These are phyloP conservation scores for Eonycteris spelaea DNA, from an alignment of 2,113 vertebrate species.

Conservation along the genomic window DNA sequence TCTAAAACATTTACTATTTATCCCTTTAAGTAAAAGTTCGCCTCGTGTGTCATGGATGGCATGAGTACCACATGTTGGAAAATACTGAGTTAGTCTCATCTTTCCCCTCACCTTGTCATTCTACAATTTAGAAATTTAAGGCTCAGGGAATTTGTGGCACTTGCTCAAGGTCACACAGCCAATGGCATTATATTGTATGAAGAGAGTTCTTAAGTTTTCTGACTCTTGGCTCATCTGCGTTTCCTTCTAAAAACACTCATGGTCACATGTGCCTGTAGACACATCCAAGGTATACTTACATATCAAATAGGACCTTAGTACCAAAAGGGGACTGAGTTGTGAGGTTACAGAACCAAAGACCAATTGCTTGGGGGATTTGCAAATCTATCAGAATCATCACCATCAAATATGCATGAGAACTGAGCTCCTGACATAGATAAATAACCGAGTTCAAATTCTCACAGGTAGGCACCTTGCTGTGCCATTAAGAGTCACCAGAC, in stretches of 20 bases:
- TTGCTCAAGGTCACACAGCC: not conserved
- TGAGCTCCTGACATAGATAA: not conserved
- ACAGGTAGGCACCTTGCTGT: not conserved
- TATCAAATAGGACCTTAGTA: rapidly evolving
- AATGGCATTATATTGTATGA: not conserved
- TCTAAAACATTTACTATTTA: not conserved
- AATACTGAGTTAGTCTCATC: not conserved
- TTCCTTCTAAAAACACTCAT: not conserved
- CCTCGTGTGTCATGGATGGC: not conserved
- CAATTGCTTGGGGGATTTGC: not conserved
- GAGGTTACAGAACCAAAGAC: not conserved
- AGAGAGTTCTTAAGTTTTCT: not conserved
- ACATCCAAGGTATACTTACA: not conserved
- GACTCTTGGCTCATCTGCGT: not conserved
- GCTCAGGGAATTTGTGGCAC: not conserved
- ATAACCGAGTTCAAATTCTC: not conserved
- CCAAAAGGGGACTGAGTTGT: not conserved
- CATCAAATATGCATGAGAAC: not conserved
- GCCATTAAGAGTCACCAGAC: not conserved
- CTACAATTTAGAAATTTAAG: not conserved
- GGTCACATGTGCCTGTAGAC: not conserved
- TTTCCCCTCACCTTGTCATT: not conserved
- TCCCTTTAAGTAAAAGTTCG: not conserved
- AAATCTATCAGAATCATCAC: not conserved
- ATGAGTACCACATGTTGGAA: not conserved